These are phyloP conservation scores for Uria aalge DNA, from an alignment of 2,113 vertebrate genomes.

Conservation along the genomic window DNA sequence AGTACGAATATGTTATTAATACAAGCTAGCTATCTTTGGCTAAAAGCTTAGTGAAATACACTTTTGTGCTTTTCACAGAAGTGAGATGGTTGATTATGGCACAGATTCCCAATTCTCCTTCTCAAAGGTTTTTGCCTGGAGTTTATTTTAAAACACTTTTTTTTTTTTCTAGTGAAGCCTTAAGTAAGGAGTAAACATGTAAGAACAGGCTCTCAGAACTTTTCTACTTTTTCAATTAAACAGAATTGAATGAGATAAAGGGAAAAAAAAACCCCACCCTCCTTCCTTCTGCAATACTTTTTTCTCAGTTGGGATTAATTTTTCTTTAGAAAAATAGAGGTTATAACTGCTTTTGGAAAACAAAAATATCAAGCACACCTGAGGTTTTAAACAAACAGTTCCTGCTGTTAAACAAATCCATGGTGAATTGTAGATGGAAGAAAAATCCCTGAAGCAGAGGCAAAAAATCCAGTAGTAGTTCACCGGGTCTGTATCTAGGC, in stretches of 20 bases:
- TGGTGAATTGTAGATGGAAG: conserved; percentile 1
- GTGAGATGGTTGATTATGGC: neutral
- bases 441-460: conserved; percentile 7
- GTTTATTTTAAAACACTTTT: neutral
- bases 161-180: neutral
- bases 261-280: fast-evolving
- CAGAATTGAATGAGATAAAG: neutral
- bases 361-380: conserved; percentile 31
- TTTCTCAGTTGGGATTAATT: neutral
- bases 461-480: conserved; percentile 12
- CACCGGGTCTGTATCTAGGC: neutral
- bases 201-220: neutral
- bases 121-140: neutral
- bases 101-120: neutral
- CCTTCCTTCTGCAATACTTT: neutral
- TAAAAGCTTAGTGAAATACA: conserved; percentile 1
- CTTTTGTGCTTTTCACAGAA: neutral
- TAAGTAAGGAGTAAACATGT: neutral
- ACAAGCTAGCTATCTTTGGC: neutral
- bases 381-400: conserved; percentile 45
- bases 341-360: conserved; percentile 19
- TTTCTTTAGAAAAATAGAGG: conserved; percentile 13
- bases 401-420: conserved; percentile 26
- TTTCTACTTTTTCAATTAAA: neutral
- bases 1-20: conserved; percentile 25